Evolutionary conservation across 2,888 invertebrate species (phyloP).

Genomic region (Allacma fusca): DNA sequence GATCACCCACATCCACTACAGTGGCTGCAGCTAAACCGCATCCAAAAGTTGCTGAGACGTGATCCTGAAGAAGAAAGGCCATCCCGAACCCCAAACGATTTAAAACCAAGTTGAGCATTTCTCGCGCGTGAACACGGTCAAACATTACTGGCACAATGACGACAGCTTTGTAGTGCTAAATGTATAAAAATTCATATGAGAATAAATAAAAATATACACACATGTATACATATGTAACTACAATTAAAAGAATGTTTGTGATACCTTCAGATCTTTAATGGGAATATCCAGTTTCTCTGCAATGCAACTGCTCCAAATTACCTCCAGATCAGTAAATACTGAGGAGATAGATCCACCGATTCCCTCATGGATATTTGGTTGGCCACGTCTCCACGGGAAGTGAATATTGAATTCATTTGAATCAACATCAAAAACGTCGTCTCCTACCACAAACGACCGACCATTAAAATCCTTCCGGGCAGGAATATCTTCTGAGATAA

Average conservation of each 20-base stretch:
- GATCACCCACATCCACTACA: slow-evolving; percentile 94
- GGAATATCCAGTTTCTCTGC: slow-evolving; percentile 80
- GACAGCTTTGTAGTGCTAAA: slow-evolving; percentile 82
- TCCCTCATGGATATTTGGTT: slow-evolving; percentile 82
- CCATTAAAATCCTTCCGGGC: slow-evolving; percentile 41
- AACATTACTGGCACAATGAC: slow-evolving; percentile 90
- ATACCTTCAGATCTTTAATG: slow-evolving; percentile 68
- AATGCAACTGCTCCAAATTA: slow-evolving; percentile 86
- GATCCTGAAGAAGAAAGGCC: slow-evolving; percentile 80
- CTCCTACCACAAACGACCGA: slow-evolving; percentile 50
- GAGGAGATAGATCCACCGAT: slow-evolving; percentile 86
- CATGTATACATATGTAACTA: background rate
- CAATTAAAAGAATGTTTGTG: background rate
- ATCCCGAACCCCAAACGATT: slow-evolving; percentile 84
- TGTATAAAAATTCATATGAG: slow-evolving; percentile 2
- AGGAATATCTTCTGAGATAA: slow-evolving; percentile 63
- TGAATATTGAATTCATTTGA: slow-evolving; percentile 82
- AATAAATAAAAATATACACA: too few species aligned
- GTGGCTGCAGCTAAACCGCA: slow-evolving; percentile 86
- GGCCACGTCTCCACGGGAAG: slow-evolving; percentile 88
- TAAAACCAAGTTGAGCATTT: slow-evolving; percentile 81
- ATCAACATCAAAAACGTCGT: slow-evolving; percentile 67
- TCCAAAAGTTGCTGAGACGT: slow-evolving; percentile 85
- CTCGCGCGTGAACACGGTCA: slow-evolving; percentile 83
- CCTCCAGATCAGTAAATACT: slow-evolving; percentile 83